phyloP scores from a whole-genome alignment of 1,140 invertebrate species.

The Drosophila baimaii region DNA sequence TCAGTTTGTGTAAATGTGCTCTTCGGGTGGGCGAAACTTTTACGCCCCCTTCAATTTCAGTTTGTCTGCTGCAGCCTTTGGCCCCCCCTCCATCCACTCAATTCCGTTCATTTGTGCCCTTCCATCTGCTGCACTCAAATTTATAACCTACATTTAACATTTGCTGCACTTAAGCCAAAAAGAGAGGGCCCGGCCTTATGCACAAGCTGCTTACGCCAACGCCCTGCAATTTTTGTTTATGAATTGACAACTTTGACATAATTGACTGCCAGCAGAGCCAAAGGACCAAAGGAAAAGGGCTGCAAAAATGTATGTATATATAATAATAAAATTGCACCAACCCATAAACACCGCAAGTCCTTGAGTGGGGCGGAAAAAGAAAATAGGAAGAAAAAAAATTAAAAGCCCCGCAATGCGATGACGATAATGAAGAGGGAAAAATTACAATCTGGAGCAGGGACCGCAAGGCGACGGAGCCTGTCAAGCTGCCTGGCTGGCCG shows the following conservation, averaged over 20 bases:
- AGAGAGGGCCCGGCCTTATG: constrained; percentile 7
- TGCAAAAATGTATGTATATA: constrained; percentile 32
- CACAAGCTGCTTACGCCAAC: constrained; percentile 67
- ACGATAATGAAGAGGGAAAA: constrained; percentile 46
- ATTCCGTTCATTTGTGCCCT: constrained; percentile 15
- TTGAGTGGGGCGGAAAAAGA: constrained; percentile 41
- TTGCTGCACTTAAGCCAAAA: constrained; percentile 27
- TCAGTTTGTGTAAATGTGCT: neutral
- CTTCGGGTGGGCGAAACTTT: constrained; percentile 16
- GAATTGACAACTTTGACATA: constrained; percentile 83
- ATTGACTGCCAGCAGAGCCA: constrained; percentile 70
- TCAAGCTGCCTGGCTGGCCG: constrained; percentile 14
- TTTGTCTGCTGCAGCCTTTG: constrained; percentile 25
- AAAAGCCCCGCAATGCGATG: constrained; percentile 52
- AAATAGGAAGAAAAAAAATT: constrained; percentile 40
- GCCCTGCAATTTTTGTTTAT: constrained; percentile 63
- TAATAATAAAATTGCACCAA: constrained; percentile 71
- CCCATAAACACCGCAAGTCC: constrained; percentile 77
- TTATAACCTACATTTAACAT: constrained; percentile 77
- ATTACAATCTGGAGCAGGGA: constrained; percentile 45
- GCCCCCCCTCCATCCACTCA: constrained; percentile 7
- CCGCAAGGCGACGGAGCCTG: constrained; percentile 57
- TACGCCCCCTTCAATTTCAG: constrained; percentile 18
- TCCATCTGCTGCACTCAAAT: constrained; percentile 51
- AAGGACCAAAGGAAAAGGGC: constrained; percentile 9